Conservation (phyloP, 2,888 invertebrate species). For the Eupithecia centaureata region DNA sequence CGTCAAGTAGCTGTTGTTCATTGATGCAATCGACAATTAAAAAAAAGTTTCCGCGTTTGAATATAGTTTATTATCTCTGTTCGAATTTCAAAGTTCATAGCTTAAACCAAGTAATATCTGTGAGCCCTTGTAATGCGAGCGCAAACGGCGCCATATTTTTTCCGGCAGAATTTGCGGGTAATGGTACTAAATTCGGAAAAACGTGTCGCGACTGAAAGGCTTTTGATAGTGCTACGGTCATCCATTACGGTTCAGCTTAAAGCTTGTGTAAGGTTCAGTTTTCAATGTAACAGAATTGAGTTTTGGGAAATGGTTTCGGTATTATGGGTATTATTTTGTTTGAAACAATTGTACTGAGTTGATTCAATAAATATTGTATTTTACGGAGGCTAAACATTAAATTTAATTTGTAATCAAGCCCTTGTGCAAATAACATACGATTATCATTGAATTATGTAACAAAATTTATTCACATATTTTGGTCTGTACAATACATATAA, state of each 20-base stretch:
- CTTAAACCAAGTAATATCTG: constrained; percentile 57
- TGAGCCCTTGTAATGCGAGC: constrained; percentile 76
- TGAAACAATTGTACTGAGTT: constrained; percentile 9
- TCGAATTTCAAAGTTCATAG: constrained; percentile 27
- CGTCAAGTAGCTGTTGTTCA: no score
- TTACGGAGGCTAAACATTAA: neutral
- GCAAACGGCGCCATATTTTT: constrained; percentile 79
- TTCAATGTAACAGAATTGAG: constrained; percentile 13
- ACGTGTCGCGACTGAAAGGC: constrained; percentile 60
- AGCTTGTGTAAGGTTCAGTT: constrained; percentile 18
- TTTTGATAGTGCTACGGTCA: constrained; percentile 55
- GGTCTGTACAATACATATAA: neutral
- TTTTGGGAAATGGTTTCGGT: constrained; percentile 16
- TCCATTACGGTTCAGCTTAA: constrained; percentile 27
- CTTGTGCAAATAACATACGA: neutral
- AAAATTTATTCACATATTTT: neutral
- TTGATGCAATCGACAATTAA: no score
- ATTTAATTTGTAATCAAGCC: neutral
- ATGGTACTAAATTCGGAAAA: constrained; percentile 70
- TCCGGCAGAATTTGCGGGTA: constrained; percentile 73
- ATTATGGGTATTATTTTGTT: constrained; percentile 11
- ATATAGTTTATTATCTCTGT: neutral
- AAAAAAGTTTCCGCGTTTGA: no score
- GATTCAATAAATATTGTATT: constrained; percentile 10
- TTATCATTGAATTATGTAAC: neutral